phyloP scores from a whole-genome alignment of 2,888 invertebrate genomes.

The Phyllotreta striolata region DNA sequence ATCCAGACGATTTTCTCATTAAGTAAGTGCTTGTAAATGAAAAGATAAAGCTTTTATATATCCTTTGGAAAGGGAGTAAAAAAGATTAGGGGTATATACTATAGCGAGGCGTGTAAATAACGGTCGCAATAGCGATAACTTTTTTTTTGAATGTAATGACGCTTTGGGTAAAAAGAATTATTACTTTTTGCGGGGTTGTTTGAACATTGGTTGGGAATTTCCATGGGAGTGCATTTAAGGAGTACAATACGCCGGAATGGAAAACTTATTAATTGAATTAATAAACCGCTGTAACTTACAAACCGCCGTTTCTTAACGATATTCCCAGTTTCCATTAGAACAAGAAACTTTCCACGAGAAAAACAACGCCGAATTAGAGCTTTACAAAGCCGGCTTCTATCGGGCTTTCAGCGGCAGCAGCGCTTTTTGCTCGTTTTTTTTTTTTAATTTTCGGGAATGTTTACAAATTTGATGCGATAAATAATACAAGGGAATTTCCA shows the following conservation, averaged over 20 bases:
- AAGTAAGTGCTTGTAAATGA: too few relatives aligned
- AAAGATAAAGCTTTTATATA: too few relatives aligned
- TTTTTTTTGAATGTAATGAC: too few relatives aligned
- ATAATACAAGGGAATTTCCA: too few relatives aligned
- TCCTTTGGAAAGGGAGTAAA: too few relatives aligned
- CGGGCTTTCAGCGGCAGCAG: not conserved
- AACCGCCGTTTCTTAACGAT: slow-evolving; percentile 18
- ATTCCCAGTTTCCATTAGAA: slow-evolving; percentile 6
- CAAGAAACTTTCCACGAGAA: not conserved
- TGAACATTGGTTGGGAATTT: too few relatives aligned
- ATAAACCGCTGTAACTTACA: slow-evolving; percentile 27
- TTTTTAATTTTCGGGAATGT: not conserved
- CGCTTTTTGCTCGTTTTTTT: not conserved
- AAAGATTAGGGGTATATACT: too few relatives aligned
- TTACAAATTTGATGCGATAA: not conserved
- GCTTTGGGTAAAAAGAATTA: too few relatives aligned
- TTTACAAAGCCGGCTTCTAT: not conserved
- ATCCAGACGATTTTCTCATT: too few relatives aligned
- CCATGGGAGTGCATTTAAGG: not conserved
- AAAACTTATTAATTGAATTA: slow-evolving; percentile 14
- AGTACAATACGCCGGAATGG: slow-evolving; percentile 1
- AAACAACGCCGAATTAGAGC: slow-evolving; percentile 4
- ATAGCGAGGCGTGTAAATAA: too few relatives aligned
- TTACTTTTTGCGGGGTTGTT: too few relatives aligned
- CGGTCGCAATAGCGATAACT: too few relatives aligned